These are phyloP conservation scores for Anser brachyrhynchus DNA, from an alignment of 2,113 vertebrate genomes.

Conservation along the genomic window DNA sequence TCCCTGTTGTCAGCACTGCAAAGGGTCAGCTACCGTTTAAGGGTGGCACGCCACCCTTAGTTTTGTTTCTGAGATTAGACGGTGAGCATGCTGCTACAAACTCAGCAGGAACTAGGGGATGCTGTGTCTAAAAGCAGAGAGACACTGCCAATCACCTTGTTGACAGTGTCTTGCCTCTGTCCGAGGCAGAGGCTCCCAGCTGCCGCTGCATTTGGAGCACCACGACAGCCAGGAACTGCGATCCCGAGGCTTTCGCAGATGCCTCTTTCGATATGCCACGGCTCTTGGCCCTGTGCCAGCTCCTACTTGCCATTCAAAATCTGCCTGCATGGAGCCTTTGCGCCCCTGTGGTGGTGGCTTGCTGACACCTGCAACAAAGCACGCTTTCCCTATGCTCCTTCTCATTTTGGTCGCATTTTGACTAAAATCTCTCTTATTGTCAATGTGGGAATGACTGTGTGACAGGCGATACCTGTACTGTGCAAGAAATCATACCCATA, in stretches of 20 bases:
- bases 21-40: not conserved
- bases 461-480: not conserved
- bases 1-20: not conserved
- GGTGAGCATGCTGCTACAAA: not conserved
- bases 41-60: not conserved
- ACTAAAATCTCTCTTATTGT: not conserved
- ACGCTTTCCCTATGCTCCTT: not conserved
- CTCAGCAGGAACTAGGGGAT: slow-evolving; percentile 17
- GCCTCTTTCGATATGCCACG: not conserved
- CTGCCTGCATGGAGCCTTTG: not conserved
- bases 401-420: not conserved
- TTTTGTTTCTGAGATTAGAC: not conserved
- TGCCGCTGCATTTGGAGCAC: not conserved
- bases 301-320: not conserved
- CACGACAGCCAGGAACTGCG: not conserved
- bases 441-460: not conserved
- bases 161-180: not conserved
- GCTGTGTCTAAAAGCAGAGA: not conserved
- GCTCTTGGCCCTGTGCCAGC: not conserved
- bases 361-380: slow-evolving; percentile 28
- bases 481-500: not conserved
- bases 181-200: slow-evolving; percentile 38
- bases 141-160: slow-evolving; percentile 1
- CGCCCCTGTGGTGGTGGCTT: not conserved
- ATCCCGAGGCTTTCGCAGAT: slow-evolving; percentile 29